These are phyloP conservation scores for Lobophora halterata DNA, from an alignment of 2,888 invertebrate species.

Conservation along the genomic window DNA sequence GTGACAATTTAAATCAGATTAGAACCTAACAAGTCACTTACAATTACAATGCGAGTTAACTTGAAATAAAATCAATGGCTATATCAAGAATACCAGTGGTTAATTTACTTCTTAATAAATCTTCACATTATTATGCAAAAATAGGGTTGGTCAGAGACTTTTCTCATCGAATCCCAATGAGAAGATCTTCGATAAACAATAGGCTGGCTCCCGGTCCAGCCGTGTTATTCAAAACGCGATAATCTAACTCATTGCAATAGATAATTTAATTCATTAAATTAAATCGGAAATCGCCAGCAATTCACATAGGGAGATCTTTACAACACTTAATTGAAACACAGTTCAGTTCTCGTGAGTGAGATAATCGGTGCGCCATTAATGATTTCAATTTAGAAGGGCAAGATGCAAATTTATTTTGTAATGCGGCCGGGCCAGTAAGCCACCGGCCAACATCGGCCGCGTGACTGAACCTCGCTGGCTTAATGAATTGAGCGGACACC, in stretches of 20 bases:
- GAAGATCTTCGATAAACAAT: slow-evolving; percentile 33
- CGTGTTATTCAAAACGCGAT: slow-evolving; percentile 39
- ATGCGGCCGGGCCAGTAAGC: slow-evolving; percentile 52
- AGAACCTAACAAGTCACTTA: slow-evolving; percentile 20
- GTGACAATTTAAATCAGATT: slow-evolving; percentile 21
- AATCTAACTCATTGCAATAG: slow-evolving; percentile 43
- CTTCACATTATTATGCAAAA: neutral
- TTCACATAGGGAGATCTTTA: slow-evolving; percentile 72
- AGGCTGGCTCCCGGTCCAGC: slow-evolving; percentile 24
- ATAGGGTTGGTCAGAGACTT: slow-evolving; percentile 17
- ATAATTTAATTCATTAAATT: slow-evolving; percentile 70
- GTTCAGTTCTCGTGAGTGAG: slow-evolving; percentile 71
- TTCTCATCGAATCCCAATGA: slow-evolving; percentile 30
- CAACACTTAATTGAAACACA: slow-evolving; percentile 74
- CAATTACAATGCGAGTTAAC: slow-evolving; percentile 2
- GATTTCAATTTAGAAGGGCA: slow-evolving; percentile 75
- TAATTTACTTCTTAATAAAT: slow-evolving; percentile 2
- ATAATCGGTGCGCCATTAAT: slow-evolving; percentile 74
- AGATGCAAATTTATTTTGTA: slow-evolving; percentile 69
- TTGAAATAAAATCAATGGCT: slow-evolving; percentile 6
- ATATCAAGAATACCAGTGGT: neutral
- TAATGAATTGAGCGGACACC: slow-evolving; percentile 59
- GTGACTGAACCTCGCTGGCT: slow-evolving; percentile 27
- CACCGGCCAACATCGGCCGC: slow-evolving; percentile 38
- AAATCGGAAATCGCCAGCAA: slow-evolving; percentile 62